Conservation (phyloP, 2,797 vertebrate species). For the Nothura maculosa region DNA sequence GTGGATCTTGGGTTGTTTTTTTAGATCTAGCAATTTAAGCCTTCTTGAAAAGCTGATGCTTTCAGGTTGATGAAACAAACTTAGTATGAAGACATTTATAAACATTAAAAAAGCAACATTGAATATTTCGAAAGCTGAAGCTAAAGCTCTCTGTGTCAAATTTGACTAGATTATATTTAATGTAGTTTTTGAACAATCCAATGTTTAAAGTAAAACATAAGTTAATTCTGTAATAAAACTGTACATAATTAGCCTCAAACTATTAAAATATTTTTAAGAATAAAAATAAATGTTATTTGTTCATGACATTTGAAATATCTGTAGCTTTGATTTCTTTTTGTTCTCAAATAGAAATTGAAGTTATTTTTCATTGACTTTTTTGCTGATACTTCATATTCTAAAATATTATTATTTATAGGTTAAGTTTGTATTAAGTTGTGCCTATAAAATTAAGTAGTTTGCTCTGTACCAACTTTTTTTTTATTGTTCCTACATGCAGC, state of each 20-base stretch:
- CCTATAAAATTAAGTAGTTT: neutral
- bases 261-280: neutral
- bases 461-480: neutral
- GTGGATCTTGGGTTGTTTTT: neutral
- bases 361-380: neutral
- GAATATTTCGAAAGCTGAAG: neutral
- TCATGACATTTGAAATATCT: neutral
- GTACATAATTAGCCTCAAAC: neutral
- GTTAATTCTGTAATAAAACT: neutral
- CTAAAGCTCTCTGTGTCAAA: neutral
- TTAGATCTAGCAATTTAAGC: neutral
- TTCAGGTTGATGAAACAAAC: accelerated
- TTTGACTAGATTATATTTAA: neutral
- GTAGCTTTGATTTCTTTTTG: neutral
- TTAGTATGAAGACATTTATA: neutral
- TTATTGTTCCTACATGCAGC: neutral
- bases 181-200: neutral
- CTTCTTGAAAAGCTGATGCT: accelerated
- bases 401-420: neutral
- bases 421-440: neutral
- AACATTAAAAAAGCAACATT: neutral
- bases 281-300: neutral
- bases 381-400: neutral
- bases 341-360: neutral
- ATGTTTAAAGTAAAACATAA: neutral